phyloP scores from a whole-genome alignment of 2,888 invertebrate genomes.

The Euphydryas editha region DNA sequence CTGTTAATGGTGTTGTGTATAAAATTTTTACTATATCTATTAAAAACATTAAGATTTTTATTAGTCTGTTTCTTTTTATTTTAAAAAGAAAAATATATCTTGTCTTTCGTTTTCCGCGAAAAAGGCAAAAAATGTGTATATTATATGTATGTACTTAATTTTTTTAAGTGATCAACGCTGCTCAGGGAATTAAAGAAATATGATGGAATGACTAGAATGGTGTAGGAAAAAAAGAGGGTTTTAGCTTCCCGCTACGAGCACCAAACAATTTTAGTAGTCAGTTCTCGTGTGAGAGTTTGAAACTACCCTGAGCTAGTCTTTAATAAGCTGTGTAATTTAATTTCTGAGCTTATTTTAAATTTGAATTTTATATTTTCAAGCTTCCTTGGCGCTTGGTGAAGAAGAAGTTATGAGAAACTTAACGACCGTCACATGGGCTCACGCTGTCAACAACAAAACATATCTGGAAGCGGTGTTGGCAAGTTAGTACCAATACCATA shows the following conservation, averaged over 20 bases:
- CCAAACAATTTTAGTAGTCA: no score
- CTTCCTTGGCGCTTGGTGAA: slow-evolving; percentile 59
- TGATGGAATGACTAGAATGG: no score
- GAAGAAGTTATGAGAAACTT: slow-evolving; percentile 85
- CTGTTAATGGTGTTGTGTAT: background rate
- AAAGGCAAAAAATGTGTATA: no score
- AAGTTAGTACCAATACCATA: slow-evolving; percentile 65
- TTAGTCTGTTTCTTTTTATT: background rate
- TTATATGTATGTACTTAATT: no score
- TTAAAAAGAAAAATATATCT: no score
- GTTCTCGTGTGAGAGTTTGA: no score
- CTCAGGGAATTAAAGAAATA: no score
- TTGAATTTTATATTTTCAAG: slow-evolving; percentile 53
- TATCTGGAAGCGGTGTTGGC: slow-evolving; percentile 85
- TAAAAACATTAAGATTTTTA: background rate
- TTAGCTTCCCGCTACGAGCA: no score
- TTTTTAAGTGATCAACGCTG: no score
- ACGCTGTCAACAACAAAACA: slow-evolving; percentile 90
- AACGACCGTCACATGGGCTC: slow-evolving; percentile 91
- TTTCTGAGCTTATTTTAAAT: background rate
- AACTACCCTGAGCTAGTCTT: background rate
- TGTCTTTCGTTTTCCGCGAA: no score
- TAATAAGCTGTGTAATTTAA: no score
- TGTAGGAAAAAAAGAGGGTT: no score
- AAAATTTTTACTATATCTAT: background rate